Conservation (phyloP, 2,113 vertebrate species). For the Phoxinus phoxinus region DNA sequence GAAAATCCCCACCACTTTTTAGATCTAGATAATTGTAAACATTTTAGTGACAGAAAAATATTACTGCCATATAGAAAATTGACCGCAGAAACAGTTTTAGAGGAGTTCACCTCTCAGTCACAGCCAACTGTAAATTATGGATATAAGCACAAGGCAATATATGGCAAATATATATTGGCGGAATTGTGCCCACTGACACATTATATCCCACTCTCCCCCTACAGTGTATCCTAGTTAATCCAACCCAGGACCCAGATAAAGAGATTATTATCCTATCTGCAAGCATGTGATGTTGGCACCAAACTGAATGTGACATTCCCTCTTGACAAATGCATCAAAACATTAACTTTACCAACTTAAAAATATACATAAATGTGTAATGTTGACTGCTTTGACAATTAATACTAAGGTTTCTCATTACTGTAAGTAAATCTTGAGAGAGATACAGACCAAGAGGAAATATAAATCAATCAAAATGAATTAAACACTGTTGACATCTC, state of each 20-base stretch:
- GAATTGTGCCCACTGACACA: neutral
- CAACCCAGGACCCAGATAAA: neutral
- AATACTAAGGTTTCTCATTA: neutral
- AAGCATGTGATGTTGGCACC: neutral
- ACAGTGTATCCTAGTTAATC: too few species aligned
- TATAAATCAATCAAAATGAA: neutral
- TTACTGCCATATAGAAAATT: neutral
- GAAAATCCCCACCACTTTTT: neutral
- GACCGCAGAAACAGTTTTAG: neutral
- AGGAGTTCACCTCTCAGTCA: neutral
- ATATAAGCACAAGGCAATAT: too few species aligned
- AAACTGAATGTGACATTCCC: neutral
- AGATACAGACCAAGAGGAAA: neutral
- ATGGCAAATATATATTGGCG: neutral
- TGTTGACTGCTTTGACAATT: neutral
- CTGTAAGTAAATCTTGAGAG: neutral
- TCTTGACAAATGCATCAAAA: neutral
- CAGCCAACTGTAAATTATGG: neutral
- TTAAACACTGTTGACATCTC: constrained; percentile 12
- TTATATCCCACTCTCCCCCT: neutral
- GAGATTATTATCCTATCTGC: neutral
- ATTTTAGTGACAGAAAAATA: neutral
- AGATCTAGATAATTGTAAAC: neutral
- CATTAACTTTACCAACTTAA: neutral
- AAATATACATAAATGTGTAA: neutral